Evolutionary conservation across 2,888 invertebrate genomes (phyloP).

Genomic region (Galerucella calmariensis): DNA sequence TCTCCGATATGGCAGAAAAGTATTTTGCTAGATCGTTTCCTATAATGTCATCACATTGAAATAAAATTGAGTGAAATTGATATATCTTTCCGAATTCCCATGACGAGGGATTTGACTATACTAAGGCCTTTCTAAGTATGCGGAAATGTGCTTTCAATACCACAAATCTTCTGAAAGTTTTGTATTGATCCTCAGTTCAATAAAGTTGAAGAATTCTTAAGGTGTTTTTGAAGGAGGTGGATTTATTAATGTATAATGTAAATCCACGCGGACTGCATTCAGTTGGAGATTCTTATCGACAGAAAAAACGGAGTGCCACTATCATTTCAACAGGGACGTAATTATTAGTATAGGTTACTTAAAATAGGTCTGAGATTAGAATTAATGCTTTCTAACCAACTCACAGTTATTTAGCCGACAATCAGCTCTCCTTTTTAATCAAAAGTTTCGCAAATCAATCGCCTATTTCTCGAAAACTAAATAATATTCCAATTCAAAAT

Average conservation of each 20-base stretch:
- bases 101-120: conserved; percentile 20
- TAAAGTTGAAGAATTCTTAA: conserved; percentile 43
- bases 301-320: neutral
- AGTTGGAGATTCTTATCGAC: neutral
- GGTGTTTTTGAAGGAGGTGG: conserved; percentile 36
- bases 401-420: no score
- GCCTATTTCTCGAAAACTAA: no score
- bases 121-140: conserved; percentile 26
- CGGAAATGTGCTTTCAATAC: conserved; percentile 34
- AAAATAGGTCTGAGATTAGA: no score
- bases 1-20: neutral
- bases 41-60: conserved; percentile 11
- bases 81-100: conserved; percentile 29
- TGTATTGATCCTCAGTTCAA: conserved; percentile 36
- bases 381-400: no score
- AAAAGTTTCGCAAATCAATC: no score
- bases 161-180: conserved; percentile 30
- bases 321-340: neutral
- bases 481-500: no score
- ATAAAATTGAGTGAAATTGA: conserved; percentile 34
- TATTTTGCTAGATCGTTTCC: neutral
- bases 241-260: conserved; percentile 45
- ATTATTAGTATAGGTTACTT: neutral
- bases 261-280: conserved; percentile 1
- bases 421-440: no score